Base-by-base conservation (phyloP, 2,113 vertebrate species). In the Lophius piscatorius region DNA sequence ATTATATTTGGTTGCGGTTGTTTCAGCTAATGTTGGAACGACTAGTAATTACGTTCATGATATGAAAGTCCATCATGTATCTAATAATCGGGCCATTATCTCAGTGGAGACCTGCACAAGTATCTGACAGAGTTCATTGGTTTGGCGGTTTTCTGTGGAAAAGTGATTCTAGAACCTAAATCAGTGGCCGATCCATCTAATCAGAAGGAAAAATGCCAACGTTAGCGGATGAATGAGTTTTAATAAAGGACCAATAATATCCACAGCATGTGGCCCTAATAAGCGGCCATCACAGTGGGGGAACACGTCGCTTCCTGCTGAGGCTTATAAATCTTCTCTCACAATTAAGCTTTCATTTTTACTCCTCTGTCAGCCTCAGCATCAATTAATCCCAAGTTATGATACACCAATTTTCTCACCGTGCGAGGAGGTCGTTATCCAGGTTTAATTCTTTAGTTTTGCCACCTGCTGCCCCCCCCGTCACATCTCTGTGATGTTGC, bases 231-330 rank as follows among this genome's bases (percentile, higher is more conserved):
- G n/a, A 4, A 50, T 1, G 49, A 38, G 36, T 16, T 67, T 62
- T 50, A 61, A 74, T 62, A 56, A 67, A 60, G 45, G 42, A 5
- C 16, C 36, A 38, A 38, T 66, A n/a, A 49, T 45, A 23, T 59
- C 13, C 28, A 35, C 1, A 12, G 14, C 36, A n/a, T 2, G 36
- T 58, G 20, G 9, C 8, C 48, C 17, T 22, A 49, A 74, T 66
- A 13, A 38, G 20, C 24, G 33, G 3, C 24, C 39, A 3, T 45
- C 45, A 18, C 23, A 10, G 28, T 3, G 34, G 55, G 38, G 22
- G 20, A 7, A 31, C 34, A 33, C 18, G 4, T 22, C 41, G 13
- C 29, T n/a, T 23, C 3, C 7, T 33, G 5, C 0, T 10, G 24
- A 17, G 2, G 21, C 40, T 45, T 14, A 63, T 46, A 1, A 17